A percentile compares a stretch with the other conserved stretches of the same genome.
These are phyloP conservation scores for Tiliacea citrago DNA, from an alignment of 2,888 invertebrate species.

Conservation along the genomic window DNA sequence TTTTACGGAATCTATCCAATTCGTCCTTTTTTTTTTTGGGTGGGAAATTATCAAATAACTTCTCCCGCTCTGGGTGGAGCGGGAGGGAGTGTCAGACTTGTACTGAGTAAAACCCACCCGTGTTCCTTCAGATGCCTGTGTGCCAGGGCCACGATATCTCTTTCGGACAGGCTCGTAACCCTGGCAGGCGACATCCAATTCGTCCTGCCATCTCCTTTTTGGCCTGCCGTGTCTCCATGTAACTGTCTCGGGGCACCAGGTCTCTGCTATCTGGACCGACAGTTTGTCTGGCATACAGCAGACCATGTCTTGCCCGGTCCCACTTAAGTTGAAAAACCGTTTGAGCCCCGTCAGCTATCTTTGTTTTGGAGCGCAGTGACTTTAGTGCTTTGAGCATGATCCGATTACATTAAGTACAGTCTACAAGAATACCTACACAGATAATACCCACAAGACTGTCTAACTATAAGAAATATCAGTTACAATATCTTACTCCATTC, in stretches of 20 bases:
- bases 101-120: no score
- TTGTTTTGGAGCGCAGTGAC: conserved; percentile 7
- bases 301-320: neutral
- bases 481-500: conserved; percentile 86
- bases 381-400: neutral
- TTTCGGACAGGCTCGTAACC: no score
- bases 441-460: neutral
- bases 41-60: no score
- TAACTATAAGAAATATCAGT: conserved; percentile 24
- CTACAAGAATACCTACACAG: neutral
- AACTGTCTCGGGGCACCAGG: neutral
- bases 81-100: no score
- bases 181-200: no score
- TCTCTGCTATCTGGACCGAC: neutral
- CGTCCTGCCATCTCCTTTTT: neutral
- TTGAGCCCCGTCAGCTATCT: neutral
- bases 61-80: no score
- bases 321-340: neutral
- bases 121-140: no score
- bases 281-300: neutral
- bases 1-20: neutral
- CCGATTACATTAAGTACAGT: neutral
- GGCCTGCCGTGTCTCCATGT: neutral
- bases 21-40: no score
- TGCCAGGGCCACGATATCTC: no score